Base-by-base conservation (phyloP, 1,140 invertebrate species). In the Stenopsyche tienmushanensis region DNA sequence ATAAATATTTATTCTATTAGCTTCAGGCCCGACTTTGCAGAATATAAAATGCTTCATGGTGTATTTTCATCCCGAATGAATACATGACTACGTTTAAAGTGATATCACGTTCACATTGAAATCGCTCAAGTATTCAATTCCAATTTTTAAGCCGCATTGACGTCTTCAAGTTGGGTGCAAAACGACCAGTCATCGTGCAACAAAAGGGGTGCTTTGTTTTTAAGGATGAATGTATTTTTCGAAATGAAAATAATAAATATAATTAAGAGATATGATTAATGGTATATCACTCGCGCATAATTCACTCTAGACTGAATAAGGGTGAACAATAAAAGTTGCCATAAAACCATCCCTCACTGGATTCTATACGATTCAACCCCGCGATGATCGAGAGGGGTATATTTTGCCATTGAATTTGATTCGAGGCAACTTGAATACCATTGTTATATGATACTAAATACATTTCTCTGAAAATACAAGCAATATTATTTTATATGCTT, bases 241-340 rank as follows among this genome's bases (percentile, higher is more conserved):
- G 5, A 34, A 34, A 34, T 34, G 29, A 34, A 13, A 34, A 34
- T 34, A 42, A 57, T 42, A 39, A 57, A 42, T 41, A 60, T 60
- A 60, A 60, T 60, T 45, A 60, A 60, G 23, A 60, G 15, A 47
- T 47, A 60, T 60, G 57, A 60, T 60, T 60, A 60, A 60, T 57
- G 29, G 42, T 20, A 42, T 39, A 39, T 34, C 15, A n/a, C 5
- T 42, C 9, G 17, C n/a, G 34, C 54, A 21, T 57, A 42, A 23
- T 57, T 18, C 26, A 42, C 26, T 42, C 26, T 34, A 42, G 34
- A 57, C n/a, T 18, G 57, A 26, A 9, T 41, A 3, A 24, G 13
- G 20, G 39, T n/a, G 52, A 54, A 54, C 17, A 20, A 54, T 54
- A 54, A 54, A 54, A 34, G 24, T 8, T 20, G 44, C 17, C 17